Evolutionary conservation across 2,888 invertebrate species (phyloP).

Genomic region (Himalopsyche tibetana): DNA sequence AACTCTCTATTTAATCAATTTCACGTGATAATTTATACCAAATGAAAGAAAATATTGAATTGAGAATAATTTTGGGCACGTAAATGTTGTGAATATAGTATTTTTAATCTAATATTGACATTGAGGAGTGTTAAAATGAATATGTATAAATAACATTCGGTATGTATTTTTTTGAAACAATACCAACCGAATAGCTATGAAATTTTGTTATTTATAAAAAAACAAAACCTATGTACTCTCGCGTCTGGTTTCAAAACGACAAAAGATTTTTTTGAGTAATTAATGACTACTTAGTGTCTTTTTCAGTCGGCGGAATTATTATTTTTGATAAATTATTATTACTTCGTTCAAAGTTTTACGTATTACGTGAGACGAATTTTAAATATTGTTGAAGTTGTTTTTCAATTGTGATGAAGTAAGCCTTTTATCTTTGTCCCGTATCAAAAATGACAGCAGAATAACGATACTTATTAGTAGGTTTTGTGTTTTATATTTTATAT

Average conservation of each 20-base stretch:
- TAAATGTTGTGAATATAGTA: no score
- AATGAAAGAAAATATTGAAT: no score
- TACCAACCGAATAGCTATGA: no score
- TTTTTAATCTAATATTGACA: no score
- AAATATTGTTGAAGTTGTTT: slow-evolving; percentile 18
- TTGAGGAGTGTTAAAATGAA: no score
- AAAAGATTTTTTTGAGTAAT: neutral
- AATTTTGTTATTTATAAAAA: neutral
- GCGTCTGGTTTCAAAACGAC: neutral
- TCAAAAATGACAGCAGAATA: neutral
- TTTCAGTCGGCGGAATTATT: neutral
- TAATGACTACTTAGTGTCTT: slow-evolving; percentile 34
- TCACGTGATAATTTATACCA: no score
- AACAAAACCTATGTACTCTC: neutral
- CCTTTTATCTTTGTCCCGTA: slow-evolving; percentile 23
- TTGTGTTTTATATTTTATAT: no score
- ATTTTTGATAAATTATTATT: neutral
- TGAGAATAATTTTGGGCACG: no score
- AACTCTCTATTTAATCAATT: no score
- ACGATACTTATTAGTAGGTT: no score
- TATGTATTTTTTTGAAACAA: no score
- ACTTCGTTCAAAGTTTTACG: slow-evolving; percentile 11
- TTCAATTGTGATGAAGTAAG: neutral
- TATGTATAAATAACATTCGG: no score
- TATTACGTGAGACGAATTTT: neutral